Evolutionary conservation across 2,888 invertebrate species (phyloP).

Genomic region (Athalia rosae): DNA sequence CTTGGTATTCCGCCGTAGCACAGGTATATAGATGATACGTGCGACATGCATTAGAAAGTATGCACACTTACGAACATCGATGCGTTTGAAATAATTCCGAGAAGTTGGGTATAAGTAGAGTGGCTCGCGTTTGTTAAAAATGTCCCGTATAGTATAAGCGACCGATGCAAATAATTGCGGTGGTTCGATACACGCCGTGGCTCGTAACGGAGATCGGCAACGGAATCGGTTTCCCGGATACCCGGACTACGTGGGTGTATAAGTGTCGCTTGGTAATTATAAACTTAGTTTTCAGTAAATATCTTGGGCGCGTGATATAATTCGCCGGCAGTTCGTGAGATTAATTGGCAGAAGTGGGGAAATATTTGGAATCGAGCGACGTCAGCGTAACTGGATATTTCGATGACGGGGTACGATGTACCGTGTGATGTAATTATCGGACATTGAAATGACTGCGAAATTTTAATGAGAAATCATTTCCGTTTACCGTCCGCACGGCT

Average conservation of each 20-base stretch:
- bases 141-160: neutral
- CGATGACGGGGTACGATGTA: too few relatives aligned
- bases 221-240: constrained; percentile 32
- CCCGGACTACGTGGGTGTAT: constrained; percentile 60
- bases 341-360: constrained; percentile 48
- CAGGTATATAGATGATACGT: neutral
- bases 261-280: constrained; percentile 63
- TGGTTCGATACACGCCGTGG: constrained; percentile 16
- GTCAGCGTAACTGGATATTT: neutral
- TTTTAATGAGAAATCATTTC: constrained; percentile 15
- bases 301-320: constrained; percentile 57
- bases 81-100: too few relatives aligned
- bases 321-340: constrained; percentile 66
- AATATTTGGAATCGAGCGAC: constrained; percentile 15
- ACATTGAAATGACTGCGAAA: too few relatives aligned
- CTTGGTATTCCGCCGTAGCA: too few relatives aligned
- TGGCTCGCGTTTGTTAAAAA: too few relatives aligned
- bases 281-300: constrained; percentile 70
- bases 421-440: too few relatives aligned
- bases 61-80: too few relatives aligned
- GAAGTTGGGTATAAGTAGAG: too few relatives aligned
- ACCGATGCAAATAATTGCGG: too few relatives aligned
- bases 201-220: constrained; percentile 66
- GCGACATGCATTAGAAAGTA: neutral
- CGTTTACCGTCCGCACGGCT: constrained; percentile 1